A percentile compares a stretch with the other conserved stretches of the same genome.
Evolutionary conservation across 2,113 vertebrate species (phyloP).

Genomic region (Siniperca knerii): DNA sequence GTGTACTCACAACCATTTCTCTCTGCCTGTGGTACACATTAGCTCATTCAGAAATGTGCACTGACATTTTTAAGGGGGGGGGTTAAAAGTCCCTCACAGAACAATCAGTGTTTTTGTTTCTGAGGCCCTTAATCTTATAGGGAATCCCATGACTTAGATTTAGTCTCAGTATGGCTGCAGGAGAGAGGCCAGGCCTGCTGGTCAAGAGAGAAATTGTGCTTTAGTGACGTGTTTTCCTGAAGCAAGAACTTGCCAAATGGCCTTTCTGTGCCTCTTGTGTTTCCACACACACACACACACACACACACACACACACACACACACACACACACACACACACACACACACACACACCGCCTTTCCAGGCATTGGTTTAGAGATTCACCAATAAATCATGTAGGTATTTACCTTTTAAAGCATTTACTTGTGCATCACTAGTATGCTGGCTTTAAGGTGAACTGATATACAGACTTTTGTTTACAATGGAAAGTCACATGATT

Average conservation of each 20-base stretch:
- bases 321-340: background rate
- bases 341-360: background rate
- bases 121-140: slow-evolving; percentile 72
- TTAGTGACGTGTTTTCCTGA: slow-evolving; percentile 16
- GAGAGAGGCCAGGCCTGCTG: slow-evolving; percentile 37
- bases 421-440: background rate
- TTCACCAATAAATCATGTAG: background rate
- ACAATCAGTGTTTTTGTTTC: slow-evolving; percentile 80
- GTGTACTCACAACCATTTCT: slow-evolving; percentile 1
- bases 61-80: slow-evolving; percentile 44
- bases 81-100: slow-evolving; percentile 37
- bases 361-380: background rate
- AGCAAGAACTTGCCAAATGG: slow-evolving; percentile 4
- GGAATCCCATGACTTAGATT: slow-evolving; percentile 84
- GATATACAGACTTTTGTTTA: background rate
- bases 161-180: slow-evolving; percentile 62
- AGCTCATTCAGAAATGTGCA: slow-evolving; percentile 35
- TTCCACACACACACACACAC: background rate
- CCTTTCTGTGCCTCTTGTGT: background rate
- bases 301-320: background rate
- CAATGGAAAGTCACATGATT: background rate
- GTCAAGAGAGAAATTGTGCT: slow-evolving; percentile 39
- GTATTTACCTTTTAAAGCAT: background rate
- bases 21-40: slow-evolving; percentile 26
- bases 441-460: background rate